These are phyloP conservation scores for Malurus alboscapulatus DNA, from an alignment of 2,113 vertebrate genomes.

Conservation along the genomic window DNA sequence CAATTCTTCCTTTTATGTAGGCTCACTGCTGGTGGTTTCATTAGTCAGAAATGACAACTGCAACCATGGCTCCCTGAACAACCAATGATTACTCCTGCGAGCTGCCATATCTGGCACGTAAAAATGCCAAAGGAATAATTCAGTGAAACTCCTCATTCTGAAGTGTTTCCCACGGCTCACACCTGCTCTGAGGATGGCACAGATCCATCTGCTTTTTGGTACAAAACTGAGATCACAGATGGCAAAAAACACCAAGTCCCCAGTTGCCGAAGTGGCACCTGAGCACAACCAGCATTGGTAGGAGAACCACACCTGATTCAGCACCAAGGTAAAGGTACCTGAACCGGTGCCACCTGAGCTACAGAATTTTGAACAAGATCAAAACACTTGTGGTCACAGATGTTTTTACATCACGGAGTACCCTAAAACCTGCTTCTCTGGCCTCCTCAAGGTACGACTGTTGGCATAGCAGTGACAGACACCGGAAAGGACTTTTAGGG, in stretches of 20 bases:
- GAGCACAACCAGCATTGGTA: rapidly evolving
- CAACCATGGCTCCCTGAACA: neutral
- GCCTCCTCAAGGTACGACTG: neutral
- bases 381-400: rapidly evolving
- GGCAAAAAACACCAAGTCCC: no score
- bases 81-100: rapidly evolving
- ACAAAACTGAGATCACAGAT: no score
- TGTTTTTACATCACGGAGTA: neutral
- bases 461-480: neutral
- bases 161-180: no score
- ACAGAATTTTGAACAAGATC: neutral
- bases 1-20: constrained; percentile 46
- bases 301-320: neutral
- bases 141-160: no score
- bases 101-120: neutral
- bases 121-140: no score
- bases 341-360: neutral
- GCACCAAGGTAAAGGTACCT: neutral
- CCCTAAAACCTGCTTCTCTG: neutral
- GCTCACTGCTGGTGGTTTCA: neutral
- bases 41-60: neutral
- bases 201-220: no score
- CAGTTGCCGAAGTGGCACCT: no score
- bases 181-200: no score
- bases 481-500: neutral